Base-by-base conservation (phyloP, 2,797 vertebrate species). In the Halcyon leucocephala region DNA sequence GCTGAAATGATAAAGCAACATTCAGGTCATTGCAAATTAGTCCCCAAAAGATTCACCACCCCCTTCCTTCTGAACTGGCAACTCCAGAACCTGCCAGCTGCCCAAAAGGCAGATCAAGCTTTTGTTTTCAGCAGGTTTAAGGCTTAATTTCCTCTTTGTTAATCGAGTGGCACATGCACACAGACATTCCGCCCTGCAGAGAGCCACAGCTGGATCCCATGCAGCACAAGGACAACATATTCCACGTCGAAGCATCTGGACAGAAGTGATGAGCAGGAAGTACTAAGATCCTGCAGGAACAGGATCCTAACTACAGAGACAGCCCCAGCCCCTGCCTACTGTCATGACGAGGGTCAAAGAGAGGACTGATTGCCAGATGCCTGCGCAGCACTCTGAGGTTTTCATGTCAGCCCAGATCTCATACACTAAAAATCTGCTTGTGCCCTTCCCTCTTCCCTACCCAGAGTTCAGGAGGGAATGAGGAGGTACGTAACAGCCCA, bases 1-100 rank as follows among this genome's bases (percentile, higher is more conserved):
- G 74, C 82, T 91, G 82, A 77, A 95, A 91, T 61, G 55, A 84
- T 37, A 86, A 76, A 80, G 72, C 67, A 64, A 46, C 60, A 82
- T 71, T 83, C 54, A 42, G 69, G 51, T 77, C 60, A 69, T 65
- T 80, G 60, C 77, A 69, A 69, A 19, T 60, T 31, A 86, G 22
- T 51, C 37, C 60, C 41, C 22, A 51, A 48, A 82, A 84, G 35
- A 73, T 64, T 81, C 46, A 52, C 67, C 20, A 31, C 71, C 35
- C 49, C 28, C 15, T 55, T 88, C 60, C 49, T 85, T 76, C 22
- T 42, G 57, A 82, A 65, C 31, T 7, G 66, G 51, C 55, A 89
- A 57, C 14, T 19, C 58, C 31, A 57, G 69, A 69, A 60, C 39
- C 24, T 60, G 57, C 39, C 51, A 62, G 66, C 48, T 70, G 58